phyloP scores from a whole-genome alignment of 2,113 vertebrate species.

The Leptocoma aspasia region DNA sequence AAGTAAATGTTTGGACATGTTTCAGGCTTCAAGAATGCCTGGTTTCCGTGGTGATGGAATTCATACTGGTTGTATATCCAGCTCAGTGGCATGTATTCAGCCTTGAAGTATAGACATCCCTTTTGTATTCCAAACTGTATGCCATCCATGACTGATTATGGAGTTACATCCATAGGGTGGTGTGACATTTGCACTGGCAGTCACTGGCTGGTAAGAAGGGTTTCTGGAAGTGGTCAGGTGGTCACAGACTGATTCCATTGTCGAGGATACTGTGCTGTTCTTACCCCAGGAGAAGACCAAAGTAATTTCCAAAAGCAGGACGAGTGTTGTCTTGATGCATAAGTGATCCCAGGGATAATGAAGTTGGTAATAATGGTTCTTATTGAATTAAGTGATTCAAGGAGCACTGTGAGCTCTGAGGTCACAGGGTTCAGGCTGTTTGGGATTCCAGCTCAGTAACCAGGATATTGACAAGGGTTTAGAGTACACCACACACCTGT shows the following conservation, averaged over 20 bases:
- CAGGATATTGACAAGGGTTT: not conserved
- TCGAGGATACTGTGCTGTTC: not conserved
- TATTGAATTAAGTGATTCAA: not conserved
- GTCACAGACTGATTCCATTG: not conserved
- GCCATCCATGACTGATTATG: not conserved
- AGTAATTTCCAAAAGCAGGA: not conserved
- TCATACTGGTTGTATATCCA: not conserved
- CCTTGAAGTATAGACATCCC: not conserved
- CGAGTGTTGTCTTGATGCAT: not conserved
- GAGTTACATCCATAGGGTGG: not conserved
- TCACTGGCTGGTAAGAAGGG: not conserved
- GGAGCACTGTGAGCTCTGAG: not conserved
- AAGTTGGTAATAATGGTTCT: not conserved
- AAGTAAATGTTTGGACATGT: not conserved
- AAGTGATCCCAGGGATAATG: not conserved
- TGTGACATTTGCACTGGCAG: not conserved
- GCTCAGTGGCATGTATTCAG: not conserved
- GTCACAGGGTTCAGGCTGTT: not conserved
- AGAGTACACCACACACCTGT: slow-evolving; percentile 13
- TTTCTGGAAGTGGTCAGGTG: not conserved
- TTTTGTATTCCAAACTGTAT: not conserved
- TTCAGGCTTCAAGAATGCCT: not conserved
- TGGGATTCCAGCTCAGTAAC: not conserved
- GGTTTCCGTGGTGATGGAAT: not conserved
- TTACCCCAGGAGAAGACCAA: not conserved